A percentile compares a stretch with the other conserved stretches of the same genome.
Conservation (phyloP, 2,113 vertebrate genomes). For the Colaptes auratus region DNA sequence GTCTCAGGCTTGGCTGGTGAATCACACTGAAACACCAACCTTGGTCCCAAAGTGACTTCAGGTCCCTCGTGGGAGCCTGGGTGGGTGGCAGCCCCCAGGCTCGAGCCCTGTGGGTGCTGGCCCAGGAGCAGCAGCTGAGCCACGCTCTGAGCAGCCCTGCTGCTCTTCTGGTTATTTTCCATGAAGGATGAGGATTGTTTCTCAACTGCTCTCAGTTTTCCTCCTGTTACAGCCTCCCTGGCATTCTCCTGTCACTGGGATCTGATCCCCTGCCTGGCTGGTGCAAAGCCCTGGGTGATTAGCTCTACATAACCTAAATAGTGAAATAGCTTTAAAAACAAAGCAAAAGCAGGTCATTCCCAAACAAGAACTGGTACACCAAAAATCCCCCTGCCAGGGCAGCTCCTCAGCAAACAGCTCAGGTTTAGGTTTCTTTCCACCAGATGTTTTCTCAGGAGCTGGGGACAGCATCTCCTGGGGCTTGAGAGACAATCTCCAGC, state of each 20-base stretch:
- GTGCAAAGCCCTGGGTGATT: background rate
- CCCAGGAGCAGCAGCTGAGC: background rate
- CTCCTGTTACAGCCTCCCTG: background rate
- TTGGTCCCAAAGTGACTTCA: rapidly evolving
- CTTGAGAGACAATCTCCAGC: background rate
- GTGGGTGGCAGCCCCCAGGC: background rate
- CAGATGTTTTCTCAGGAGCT: background rate
- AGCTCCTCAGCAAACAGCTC: background rate
- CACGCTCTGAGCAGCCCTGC: rapidly evolving
- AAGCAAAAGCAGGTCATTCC: background rate
- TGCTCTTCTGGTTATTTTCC: background rate
- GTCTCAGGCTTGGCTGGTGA: background rate
- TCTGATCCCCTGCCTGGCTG: too few relatives aligned
- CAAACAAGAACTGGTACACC: background rate
- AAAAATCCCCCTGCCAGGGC: background rate
- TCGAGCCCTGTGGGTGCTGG: background rate
- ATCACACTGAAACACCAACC: rapidly evolving
- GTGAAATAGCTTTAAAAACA: background rate
- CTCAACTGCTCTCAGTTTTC: background rate
- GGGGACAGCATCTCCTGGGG: background rate
- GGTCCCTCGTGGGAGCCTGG: rapidly evolving
- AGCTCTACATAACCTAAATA: too few relatives aligned
- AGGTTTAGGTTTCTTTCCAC: background rate
- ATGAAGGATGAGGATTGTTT: background rate
- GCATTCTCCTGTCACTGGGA: background rate